phyloP scores from a whole-genome alignment of 2,797 vertebrate species.

The Brachyrhaphis roseni region DNA sequence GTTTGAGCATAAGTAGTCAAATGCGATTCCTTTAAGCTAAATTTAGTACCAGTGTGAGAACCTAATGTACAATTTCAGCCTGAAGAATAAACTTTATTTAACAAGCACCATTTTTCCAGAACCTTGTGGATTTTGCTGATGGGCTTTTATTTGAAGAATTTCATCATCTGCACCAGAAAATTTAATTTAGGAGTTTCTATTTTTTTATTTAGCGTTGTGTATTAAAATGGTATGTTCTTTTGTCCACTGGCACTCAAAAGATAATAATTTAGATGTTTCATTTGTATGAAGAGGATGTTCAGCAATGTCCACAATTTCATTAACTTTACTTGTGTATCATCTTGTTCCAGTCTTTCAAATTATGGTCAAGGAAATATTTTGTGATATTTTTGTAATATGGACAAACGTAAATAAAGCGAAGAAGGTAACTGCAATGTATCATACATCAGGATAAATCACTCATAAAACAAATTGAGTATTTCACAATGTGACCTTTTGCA shows the following conservation, averaged over 20 bases:
- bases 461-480: neutral
- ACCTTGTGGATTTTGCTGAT: neutral
- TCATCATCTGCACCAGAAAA: neutral
- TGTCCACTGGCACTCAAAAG: neutral
- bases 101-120: neutral
- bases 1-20: neutral
- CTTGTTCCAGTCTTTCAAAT: neutral
- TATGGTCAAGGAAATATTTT: neutral
- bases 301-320: neutral
- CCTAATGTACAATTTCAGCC: neutral
- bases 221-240: neutral
- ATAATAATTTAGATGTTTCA: too few relatives aligned
- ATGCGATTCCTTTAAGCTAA: neutral
- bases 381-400: neutral
- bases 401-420: conserved; percentile 4
- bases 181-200: neutral
- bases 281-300: neutral
- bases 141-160: neutral
- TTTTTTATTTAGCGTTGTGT: neutral
- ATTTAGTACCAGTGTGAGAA: neutral
- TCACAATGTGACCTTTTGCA: neutral
- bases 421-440: neutral
- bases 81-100: neutral
- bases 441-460: neutral
- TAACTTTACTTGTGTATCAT: neutral